Percentiles rank a stretch among this genome's conserved stretches.
phyloP scores from a whole-genome alignment of 1,140 invertebrate species.

The Orchesella cincta region DNA sequence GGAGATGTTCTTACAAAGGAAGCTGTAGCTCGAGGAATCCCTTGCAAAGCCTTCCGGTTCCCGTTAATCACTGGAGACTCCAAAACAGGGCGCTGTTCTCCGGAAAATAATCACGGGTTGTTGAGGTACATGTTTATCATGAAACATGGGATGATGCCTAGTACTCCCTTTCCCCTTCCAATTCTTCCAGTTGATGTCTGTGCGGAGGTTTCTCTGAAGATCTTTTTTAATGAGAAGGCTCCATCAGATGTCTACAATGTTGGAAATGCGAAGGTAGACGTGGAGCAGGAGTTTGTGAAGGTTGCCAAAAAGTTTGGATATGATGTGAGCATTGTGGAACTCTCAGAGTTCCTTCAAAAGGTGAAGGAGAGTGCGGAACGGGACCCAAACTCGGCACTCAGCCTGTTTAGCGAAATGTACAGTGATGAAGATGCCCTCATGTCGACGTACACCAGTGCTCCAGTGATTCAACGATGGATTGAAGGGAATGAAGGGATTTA shows the following conservation, averaged over 20 bases:
- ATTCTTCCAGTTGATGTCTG: background rate
- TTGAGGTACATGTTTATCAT: background rate
- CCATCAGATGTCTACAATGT: background rate
- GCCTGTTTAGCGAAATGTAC: background rate
- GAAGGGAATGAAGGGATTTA: too few relatives aligned
- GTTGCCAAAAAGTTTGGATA: background rate
- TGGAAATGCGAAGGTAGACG: background rate
- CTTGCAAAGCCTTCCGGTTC: background rate
- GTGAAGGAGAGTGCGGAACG: background rate
- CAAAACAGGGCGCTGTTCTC: background rate
- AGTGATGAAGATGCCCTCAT: background rate
- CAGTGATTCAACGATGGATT: background rate
- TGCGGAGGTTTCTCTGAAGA: background rate
- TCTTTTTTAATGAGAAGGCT: background rate
- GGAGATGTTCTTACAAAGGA: background rate
- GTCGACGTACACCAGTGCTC: background rate
- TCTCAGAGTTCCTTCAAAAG: background rate
- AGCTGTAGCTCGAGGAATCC: background rate
- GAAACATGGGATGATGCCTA: background rate
- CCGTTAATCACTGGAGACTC: background rate
- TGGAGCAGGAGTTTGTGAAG: constrained; percentile 1
- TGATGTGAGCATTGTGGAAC: background rate
- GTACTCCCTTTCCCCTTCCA: background rate
- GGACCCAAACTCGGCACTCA: background rate
- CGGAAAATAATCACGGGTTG: background rate